Percentiles rank a stretch among this genome's conserved stretches.
phyloP scores from a whole-genome alignment of 23 tunicate genomes.

The Halocynthia aurantium region DNA sequence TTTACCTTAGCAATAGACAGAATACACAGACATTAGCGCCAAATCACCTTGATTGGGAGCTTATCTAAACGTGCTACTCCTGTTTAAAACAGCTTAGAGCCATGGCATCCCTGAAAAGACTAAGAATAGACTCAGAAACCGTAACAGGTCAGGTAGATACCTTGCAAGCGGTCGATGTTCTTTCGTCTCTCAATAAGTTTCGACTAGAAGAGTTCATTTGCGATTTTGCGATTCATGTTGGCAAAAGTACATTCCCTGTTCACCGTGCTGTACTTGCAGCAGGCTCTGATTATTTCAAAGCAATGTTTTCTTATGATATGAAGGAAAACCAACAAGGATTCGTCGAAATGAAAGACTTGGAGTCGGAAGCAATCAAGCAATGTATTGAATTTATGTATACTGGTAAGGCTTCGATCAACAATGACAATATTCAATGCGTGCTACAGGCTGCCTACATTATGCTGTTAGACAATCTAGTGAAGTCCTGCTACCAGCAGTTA shows the following conservation, averaged over 20 bases:
- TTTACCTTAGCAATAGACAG: no score
- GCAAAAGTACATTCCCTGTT: background rate
- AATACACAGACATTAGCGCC: no score
- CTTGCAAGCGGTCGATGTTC: background rate
- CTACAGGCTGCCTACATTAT: background rate
- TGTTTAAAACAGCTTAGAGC: no score
- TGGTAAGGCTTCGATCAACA: background rate
- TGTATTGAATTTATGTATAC: constrained; percentile 8
- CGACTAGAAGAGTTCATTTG: constrained; percentile 1
- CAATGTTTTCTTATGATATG: background rate
- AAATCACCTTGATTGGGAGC: no score
- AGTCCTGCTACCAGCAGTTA: background rate
- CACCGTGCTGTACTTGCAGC: constrained; percentile 5
- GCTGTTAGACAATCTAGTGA: background rate
- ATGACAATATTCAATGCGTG: background rate
- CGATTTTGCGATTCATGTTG: constrained; percentile 1
- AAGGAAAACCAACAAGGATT: background rate
- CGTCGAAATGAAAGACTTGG: background rate
- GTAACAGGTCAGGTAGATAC: no score
- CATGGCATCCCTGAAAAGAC: no score
- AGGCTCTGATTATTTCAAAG: background rate
- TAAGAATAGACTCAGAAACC: no score
- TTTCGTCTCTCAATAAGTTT: background rate
- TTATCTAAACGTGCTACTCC: no score
- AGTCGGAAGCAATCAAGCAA: background rate